These are phyloP conservation scores for Paradoxurus hermaphroditus DNA, from an alignment of 2,113 vertebrate species.

Conservation along the genomic window DNA sequence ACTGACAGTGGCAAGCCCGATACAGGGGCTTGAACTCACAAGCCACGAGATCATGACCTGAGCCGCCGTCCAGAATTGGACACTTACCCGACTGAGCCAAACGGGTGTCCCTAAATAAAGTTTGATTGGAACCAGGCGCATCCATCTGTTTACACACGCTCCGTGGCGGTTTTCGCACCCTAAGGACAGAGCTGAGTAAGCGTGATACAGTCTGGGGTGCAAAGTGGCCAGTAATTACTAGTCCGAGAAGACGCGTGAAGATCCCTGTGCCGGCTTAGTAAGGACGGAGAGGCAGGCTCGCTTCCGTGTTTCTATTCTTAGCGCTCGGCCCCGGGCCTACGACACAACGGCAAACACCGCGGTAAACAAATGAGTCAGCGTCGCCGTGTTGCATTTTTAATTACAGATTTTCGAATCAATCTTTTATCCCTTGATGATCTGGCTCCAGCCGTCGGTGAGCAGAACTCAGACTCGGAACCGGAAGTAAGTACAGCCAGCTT, in stretches of 20 bases:
- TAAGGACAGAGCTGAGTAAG: not conserved
- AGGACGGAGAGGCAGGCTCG: no score
- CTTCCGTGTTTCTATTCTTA: not conserved
- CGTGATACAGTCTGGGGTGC: not conserved
- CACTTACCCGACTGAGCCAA: no score
- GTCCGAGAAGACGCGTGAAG: rapidly evolving
- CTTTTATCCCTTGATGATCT: constrained; percentile 90
- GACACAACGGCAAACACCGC: no score
- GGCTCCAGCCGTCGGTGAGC: constrained; percentile 63
- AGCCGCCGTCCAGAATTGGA: no score
- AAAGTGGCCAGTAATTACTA: not conserved
- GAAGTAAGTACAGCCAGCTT: constrained; percentile 60
- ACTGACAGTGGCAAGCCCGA: no score
- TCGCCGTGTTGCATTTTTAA: not conserved
- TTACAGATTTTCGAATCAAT: constrained; percentile 88
- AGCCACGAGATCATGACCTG: no score
- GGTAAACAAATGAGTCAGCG: not conserved
- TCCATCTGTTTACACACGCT: not conserved
- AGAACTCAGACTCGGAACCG: constrained; percentile 38
- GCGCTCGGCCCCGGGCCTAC: not conserved
- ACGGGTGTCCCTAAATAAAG: not conserved
- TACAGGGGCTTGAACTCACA: no score
- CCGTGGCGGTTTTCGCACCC: not conserved
- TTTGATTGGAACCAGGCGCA: not conserved
- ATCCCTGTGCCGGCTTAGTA: no score